Conservation (phyloP, 2,888 invertebrate species). For the Cloeon dipterum region DNA sequence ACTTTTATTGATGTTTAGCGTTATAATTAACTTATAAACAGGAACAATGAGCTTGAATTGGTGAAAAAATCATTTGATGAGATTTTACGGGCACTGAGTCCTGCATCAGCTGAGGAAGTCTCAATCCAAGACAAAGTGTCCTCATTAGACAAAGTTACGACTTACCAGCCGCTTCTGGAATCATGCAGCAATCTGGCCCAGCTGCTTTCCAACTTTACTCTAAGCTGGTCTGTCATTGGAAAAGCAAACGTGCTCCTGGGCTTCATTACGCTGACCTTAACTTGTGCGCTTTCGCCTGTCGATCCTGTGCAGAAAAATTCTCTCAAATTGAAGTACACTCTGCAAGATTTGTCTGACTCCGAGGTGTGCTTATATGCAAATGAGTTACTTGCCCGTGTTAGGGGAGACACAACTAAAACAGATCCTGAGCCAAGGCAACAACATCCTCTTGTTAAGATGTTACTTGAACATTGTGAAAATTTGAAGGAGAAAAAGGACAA, state of each 20-base stretch:
- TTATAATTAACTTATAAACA: no score
- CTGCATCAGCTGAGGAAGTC: not conserved
- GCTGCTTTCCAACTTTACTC: not conserved
- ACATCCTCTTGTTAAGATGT: not conserved
- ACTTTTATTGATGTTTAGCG: no score
- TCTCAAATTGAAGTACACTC: constrained; percentile 42
- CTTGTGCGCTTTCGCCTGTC: constrained; percentile 28
- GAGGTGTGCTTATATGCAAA: constrained; percentile 29
- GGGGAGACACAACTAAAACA: not conserved
- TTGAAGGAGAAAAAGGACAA: constrained; percentile 11
- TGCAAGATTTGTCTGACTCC: constrained; percentile 40
- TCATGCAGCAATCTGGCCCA: no score
- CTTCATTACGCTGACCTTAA: constrained; percentile 28
- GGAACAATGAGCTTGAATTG: no score
- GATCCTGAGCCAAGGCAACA: not conserved
- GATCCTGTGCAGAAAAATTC: constrained; percentile 65
- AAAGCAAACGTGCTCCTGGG: constrained; percentile 21
- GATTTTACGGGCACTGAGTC: not conserved
- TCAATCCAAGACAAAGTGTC: not conserved
- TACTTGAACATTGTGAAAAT: not conserved
- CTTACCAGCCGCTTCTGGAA: no score
- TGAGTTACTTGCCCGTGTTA: constrained; percentile 24
- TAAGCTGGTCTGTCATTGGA: constrained; percentile 5
- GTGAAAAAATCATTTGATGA: no score
- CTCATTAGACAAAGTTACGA: not conserved